phyloP scores from a whole-genome alignment of 2,888 invertebrate genomes.

The Tineola bisselliella region DNA sequence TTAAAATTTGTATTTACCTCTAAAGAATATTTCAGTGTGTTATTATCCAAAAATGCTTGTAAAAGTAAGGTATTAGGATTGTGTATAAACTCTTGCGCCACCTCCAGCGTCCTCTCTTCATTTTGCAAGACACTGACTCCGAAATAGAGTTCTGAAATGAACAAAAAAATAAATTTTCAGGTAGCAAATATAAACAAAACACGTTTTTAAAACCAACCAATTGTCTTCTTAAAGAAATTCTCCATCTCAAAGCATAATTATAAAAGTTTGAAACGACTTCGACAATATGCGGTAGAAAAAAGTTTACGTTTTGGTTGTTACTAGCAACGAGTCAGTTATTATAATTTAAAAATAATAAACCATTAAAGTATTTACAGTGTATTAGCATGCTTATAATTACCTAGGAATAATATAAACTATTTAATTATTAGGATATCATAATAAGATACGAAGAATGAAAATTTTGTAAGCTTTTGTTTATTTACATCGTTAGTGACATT shows the following conservation, averaged over 20 bases:
- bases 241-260: neutral
- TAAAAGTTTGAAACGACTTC: neutral
- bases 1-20: constrained; percentile 24
- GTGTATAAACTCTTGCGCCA: constrained; percentile 45
- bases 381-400: neutral
- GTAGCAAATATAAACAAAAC: neutral
- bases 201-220: neutral
- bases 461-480: no score
- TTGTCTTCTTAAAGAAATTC: neutral
- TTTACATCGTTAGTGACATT: neutral
- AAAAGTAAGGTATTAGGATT: constrained; percentile 43
- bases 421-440: neutral
- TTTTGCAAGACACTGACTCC: constrained; percentile 28
- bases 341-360: neutral
- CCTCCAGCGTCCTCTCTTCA: constrained; percentile 34
- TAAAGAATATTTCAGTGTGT: constrained; percentile 16
- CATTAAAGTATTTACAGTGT: neutral
- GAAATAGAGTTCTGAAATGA: constrained; percentile 44
- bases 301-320: neutral
- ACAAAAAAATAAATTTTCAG: neutral
- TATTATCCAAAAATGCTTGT: constrained; percentile 31
- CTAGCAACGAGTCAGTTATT: neutral
- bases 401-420: neutral
- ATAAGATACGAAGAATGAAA: no score
- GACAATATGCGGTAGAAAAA: neutral